phyloP scores from a whole-genome alignment of 2,797 vertebrate species.

The Pampus argenteus region DNA sequence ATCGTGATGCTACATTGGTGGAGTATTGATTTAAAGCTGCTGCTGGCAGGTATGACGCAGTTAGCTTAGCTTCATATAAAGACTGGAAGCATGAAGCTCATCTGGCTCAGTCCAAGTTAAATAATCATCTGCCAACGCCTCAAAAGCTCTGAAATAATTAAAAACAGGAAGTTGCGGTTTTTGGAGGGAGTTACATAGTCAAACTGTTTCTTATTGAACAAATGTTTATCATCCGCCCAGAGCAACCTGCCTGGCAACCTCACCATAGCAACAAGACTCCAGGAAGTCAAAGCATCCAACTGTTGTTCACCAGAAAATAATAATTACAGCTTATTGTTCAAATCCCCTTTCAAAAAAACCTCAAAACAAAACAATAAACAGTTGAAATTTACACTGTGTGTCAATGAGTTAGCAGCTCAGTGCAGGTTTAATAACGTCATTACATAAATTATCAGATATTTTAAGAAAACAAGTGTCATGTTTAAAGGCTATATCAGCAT shows the following conservation, averaged over 20 bases:
- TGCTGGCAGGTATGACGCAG: background rate
- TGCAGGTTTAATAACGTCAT: background rate
- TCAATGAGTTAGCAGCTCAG: background rate
- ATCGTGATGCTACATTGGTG: too few relatives aligned
- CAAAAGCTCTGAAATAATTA: background rate
- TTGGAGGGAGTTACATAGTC: too few relatives aligned
- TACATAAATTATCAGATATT: background rate
- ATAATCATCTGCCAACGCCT: background rate
- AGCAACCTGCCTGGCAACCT: too few relatives aligned
- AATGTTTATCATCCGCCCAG: too few relatives aligned
- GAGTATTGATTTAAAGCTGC: background rate
- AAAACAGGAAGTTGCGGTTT: too few relatives aligned
- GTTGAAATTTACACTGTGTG: background rate
- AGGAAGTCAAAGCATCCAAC: background rate
- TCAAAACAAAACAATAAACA: too few relatives aligned
- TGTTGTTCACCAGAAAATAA: too few relatives aligned
- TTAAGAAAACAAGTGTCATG: background rate
- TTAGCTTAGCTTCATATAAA: constrained; percentile 2
- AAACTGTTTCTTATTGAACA: too few relatives aligned
- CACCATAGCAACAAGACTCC: background rate
- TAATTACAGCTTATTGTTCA: too few relatives aligned
- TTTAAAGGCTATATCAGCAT: background rate
- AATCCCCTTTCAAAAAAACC: too few relatives aligned
- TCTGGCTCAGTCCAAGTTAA: background rate
- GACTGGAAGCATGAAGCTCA: background rate